Conservation (phyloP, 2,113 vertebrate genomes). For the Pangasianodon hypophthalmus region DNA sequence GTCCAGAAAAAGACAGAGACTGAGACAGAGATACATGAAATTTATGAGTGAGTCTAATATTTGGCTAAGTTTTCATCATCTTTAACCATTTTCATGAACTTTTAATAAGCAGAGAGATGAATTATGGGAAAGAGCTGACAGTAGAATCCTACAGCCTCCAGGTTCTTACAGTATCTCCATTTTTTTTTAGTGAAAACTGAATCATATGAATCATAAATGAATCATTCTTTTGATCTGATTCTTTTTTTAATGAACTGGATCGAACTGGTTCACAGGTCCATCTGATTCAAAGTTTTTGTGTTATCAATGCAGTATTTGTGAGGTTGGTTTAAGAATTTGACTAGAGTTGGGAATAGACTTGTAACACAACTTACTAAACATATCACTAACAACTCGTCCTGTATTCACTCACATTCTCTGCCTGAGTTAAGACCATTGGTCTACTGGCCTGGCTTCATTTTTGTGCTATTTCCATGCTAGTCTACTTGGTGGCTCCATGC, state of each 20-base stretch:
- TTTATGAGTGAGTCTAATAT: background rate
- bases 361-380: background rate
- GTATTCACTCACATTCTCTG: background rate
- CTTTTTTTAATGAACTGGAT: background rate
- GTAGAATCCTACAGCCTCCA: background rate
- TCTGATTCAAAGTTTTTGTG: background rate
- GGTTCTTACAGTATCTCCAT: background rate
- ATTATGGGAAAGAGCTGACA: background rate
- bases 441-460: background rate
- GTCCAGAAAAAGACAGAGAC: background rate
- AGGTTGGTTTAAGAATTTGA: background rate
- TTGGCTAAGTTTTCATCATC: background rate
- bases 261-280: background rate
- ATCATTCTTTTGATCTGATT: background rate
- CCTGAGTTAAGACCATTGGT: background rate
- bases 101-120: background rate
- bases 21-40: background rate
- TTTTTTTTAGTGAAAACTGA: background rate
- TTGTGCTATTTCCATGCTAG: background rate
- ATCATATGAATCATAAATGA: background rate
- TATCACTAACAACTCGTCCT: background rate
- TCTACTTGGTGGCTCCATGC: no score
- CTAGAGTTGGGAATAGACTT: background rate
- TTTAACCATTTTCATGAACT: background rate
- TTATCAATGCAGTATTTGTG: background rate